Evolutionary conservation across 1,140 invertebrate genomes (phyloP), one percentile per base, ranked within the genome.

Genomic region (Polyergus mexicanus): DNA sequence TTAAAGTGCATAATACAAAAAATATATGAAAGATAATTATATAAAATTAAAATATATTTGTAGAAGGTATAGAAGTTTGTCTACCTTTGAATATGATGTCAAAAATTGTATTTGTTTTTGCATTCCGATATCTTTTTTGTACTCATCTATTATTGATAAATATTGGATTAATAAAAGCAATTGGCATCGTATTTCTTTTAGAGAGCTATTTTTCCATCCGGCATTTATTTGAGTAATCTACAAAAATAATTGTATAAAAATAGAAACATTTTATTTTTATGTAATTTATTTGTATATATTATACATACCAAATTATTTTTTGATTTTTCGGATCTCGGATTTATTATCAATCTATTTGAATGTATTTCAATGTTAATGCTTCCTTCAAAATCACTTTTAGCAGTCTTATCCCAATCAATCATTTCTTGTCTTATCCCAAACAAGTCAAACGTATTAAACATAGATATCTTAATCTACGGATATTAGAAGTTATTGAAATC

Each of bases 101-200:
- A 44, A 54, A 76, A 93, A 94, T 83, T 90, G 54, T 38, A 93
- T 69, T 0, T 86, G 19, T 69, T 75, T 72, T 62, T 41, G 84
- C 68, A 51, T 38, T 88, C 63, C 92, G 89, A 51, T 11, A 81
- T 91, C 88, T 56, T 74, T 86, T 25, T 88, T 85, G 32, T 91
- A 89, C 11, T 77, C 75, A 51, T 92, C 92, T 35, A 94, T 72
- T 38, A 92, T 92, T n/a, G 77, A 85, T 65, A 94, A 85, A 86
- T 92, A 94, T 25, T 93, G 72, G 68, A 92, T 83, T 47, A 94
- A 60, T 16, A 94, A 44, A 11, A 92, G 51, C 38, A 94, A 88
- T 75, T 94, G 89, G 22, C 91, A 41, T 93, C 93, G 93, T 25
- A 94, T 84, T 60, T 92, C 86, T 56, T 80, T 87, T 6, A 94